Conservation (phyloP, 2,888 invertebrate species). For the Apodemia mormo region DNA sequence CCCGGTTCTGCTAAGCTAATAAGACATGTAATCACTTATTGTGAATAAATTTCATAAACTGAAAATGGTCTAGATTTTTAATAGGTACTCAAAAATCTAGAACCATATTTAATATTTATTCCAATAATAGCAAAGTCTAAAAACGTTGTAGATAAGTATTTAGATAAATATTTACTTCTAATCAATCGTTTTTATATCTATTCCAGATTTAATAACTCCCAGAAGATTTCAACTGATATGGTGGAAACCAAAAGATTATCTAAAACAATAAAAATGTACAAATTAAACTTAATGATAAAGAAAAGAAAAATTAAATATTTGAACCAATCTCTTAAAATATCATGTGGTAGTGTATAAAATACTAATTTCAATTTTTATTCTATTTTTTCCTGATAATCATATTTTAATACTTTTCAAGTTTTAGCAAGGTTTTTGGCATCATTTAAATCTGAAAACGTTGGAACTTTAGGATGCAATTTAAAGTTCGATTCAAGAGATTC, state of each 20-base stretch:
- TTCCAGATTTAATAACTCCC: constrained; percentile 43
- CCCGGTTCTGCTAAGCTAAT: too few relatives aligned
- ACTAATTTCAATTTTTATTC: neutral
- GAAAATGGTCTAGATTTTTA: too few relatives aligned
- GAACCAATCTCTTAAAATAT: constrained; percentile 49
- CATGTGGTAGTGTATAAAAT: constrained; percentile 50
- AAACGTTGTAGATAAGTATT: too few relatives aligned
- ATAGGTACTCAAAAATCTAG: too few relatives aligned
- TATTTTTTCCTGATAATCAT: constrained; percentile 3
- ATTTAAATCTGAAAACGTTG: constrained; percentile 48
- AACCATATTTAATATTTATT: too few relatives aligned
- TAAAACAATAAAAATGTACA: constrained; percentile 40
- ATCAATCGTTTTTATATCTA: neutral
- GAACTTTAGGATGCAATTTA: constrained; percentile 22
- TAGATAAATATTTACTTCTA: too few relatives aligned
- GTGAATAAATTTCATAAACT: too few relatives aligned
- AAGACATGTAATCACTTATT: too few relatives aligned
- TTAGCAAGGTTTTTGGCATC: constrained; percentile 50
- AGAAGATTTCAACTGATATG: neutral
- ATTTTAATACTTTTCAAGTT: constrained; percentile 43
- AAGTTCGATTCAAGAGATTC: neutral
- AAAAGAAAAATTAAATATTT: constrained; percentile 48
- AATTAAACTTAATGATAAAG: constrained; percentile 45
- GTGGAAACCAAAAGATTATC: constrained; percentile 24
- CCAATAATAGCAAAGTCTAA: too few relatives aligned